phyloP scores from a whole-genome alignment of 2,888 invertebrate species.

The Brenthis daphne region DNA sequence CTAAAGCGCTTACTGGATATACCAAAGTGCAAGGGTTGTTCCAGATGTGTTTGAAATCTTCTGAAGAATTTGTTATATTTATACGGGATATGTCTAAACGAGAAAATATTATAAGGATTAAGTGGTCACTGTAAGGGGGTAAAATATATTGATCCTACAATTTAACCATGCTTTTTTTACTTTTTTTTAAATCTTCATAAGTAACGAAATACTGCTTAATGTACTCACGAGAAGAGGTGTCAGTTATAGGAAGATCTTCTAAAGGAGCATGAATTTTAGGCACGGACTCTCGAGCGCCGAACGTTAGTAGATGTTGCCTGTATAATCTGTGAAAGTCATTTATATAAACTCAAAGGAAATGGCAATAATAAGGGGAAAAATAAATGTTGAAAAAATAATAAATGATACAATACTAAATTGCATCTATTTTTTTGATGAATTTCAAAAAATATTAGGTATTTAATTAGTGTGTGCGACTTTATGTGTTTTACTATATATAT shows the following conservation, averaged over 20 bases:
- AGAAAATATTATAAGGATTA: slow-evolving; percentile 26
- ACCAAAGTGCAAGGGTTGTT: slow-evolving; percentile 17
- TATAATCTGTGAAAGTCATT: slow-evolving; percentile 77
- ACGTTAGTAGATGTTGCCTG: slow-evolving; percentile 88
- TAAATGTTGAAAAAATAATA: not conserved
- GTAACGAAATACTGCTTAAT: not conserved
- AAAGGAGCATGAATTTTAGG: slow-evolving; percentile 69
- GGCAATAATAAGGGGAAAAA: no score
- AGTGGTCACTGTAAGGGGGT: not conserved
- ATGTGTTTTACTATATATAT: no score
- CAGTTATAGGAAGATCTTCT: slow-evolving; percentile 65
- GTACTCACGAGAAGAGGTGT: slow-evolving; percentile 69
- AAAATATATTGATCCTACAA: not conserved
- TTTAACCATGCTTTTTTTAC: not conserved
- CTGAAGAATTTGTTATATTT: slow-evolving; percentile 40
- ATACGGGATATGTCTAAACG: slow-evolving; percentile 49
- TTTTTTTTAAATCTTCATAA: not conserved
- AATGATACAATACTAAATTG: not conserved
- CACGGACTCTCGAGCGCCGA: slow-evolving; percentile 81
- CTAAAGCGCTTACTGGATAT: slow-evolving; percentile 27
- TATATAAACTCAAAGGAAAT: not conserved
- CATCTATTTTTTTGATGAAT: no score
- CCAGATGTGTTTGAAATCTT: slow-evolving; percentile 27
- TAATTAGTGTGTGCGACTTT: no score
- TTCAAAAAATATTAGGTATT: no score